phyloP scores from a whole-genome alignment of 2,888 invertebrate species.

The Strigamia maritima region DNA sequence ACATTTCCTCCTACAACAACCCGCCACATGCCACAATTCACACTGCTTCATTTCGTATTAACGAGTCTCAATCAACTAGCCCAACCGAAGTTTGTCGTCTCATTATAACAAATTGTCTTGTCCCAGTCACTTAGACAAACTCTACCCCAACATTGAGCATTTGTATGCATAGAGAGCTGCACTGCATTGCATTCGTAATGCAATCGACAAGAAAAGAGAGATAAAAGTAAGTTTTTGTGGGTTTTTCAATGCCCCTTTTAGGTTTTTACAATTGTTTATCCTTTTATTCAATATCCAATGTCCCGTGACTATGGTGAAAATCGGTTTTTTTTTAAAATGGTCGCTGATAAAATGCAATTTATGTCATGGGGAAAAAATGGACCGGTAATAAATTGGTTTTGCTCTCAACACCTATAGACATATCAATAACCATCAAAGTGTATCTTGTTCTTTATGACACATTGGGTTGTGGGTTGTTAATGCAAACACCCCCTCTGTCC shows the following conservation, averaged over 20 bases:
- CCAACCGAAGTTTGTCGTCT: neutral
- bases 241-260: neutral
- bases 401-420: neutral
- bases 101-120: slow-evolving; percentile 4
- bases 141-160: neutral
- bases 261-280: neutral
- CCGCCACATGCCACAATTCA: neutral
- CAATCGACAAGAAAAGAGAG: neutral
- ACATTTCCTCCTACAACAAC: neutral
- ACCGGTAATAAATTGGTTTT: neutral
- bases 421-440: neutral
- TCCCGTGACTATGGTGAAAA: neutral
- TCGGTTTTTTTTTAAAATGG: neutral
- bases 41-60: neutral
- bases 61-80: neutral
- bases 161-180: neutral
- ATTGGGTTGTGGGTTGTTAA: neutral
- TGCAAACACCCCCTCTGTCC: neutral
- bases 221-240: neutral
- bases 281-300: neutral
- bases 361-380: neutral
- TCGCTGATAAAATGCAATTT: neutral
- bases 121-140: neutral
- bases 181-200: neutral
- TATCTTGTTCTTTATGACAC: neutral